These are phyloP conservation scores for Parazoanthus darwini DNA, from an alignment of 92 coral and sea anemone species.

Conservation along the genomic window DNA sequence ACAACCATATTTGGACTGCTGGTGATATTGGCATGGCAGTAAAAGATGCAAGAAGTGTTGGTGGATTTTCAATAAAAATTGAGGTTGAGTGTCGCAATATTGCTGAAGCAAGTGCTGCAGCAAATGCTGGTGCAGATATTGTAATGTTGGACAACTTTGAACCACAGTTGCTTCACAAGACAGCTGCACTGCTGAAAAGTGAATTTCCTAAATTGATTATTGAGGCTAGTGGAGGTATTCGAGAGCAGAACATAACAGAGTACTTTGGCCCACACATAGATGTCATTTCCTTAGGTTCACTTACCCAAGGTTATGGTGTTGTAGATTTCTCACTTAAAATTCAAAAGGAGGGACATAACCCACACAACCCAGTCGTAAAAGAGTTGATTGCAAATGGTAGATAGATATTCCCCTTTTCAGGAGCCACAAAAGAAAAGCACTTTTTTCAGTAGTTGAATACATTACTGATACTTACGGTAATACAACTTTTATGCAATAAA, in stretches of 20 bases:
- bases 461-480: too few species aligned
- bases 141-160: constrained; percentile 94
- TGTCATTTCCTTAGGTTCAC: constrained; percentile 87
- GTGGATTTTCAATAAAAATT: constrained; percentile 93
- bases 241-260: constrained; percentile 60
- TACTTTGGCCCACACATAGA: constrained; percentile 90
- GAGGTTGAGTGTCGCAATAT: constrained; percentile 97
- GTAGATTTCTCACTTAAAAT: constrained; percentile 92
- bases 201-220: constrained; percentile 82
- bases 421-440: too few species aligned
- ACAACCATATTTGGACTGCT: constrained; percentile 96
- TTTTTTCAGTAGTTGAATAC: too few species aligned
- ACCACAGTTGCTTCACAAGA: constrained; percentile 75
- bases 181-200: constrained; percentile 72
- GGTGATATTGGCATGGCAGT: constrained; percentile 83
- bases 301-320: constrained; percentile 82
- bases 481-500: too few species aligned
- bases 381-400: not conserved
- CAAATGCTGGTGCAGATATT: constrained; percentile 84
- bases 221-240: constrained; percentile 98
- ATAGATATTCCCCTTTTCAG: not conserved
- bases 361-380: constrained; percentile 77
- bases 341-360: constrained; percentile 84
- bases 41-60: constrained; percentile 76
- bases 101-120: constrained; percentile 88